Conservation (phyloP, 2,113 vertebrate genomes). For the Mesitornis unicolor region DNA sequence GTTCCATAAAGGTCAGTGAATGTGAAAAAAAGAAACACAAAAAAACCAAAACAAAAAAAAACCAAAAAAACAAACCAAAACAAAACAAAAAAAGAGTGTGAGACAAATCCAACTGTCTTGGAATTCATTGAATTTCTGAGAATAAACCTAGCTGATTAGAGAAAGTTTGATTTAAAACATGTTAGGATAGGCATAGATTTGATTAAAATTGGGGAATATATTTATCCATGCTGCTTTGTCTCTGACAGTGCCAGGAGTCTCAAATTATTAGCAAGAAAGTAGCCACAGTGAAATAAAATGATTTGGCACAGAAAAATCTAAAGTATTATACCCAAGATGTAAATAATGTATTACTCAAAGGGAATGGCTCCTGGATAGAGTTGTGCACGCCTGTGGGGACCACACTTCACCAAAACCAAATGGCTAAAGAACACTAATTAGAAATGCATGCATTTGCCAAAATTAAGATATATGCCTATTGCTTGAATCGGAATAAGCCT, state of each 20-base stretch:
- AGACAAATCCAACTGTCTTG: background rate
- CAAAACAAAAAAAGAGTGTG: rapidly evolving
- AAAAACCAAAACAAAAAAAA: no score
- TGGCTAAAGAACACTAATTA: background rate
- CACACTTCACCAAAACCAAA: background rate
- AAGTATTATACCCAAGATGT: rapidly evolving
- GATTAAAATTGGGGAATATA: background rate
- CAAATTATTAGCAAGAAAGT: background rate
- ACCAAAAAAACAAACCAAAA: no score
- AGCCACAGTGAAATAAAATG: rapidly evolving
- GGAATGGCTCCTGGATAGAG: background rate
- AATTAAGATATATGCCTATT: background rate
- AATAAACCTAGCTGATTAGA: background rate
- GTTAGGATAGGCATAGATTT: background rate
- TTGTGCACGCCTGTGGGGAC: no score
- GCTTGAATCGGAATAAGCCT: background rate
- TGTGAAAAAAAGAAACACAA: no score
- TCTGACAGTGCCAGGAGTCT: background rate
- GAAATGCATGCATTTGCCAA: background rate
- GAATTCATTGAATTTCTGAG: background rate
- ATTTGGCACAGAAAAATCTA: rapidly evolving
- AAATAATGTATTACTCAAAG: background rate
- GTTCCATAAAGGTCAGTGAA: background rate
- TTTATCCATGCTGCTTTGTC: background rate
- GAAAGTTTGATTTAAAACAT: background rate